Conservation (phyloP, 64 coral and sea anemone species). For the Anthopleura sola region DNA sequence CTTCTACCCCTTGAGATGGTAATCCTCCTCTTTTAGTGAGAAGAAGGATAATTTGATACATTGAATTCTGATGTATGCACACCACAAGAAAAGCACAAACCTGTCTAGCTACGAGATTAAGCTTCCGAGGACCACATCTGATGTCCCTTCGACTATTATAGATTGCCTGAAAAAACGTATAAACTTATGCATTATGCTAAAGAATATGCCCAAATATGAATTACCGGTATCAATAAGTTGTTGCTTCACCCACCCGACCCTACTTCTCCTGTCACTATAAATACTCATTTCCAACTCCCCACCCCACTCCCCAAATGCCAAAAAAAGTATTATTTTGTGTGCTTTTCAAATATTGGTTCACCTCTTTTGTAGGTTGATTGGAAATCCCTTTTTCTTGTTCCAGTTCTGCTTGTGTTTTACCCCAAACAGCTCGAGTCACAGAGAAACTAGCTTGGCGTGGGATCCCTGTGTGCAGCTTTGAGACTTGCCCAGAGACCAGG, state of each 20-base stretch:
- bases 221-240: too few relatives aligned
- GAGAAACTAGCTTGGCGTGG: constrained; percentile 54
- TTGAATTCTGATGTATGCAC: not conserved
- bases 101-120: constrained; percentile 87
- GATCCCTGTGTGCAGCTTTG: constrained; percentile 49
- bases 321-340: not conserved
- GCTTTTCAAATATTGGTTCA: not conserved
- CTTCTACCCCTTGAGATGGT: too few relatives aligned
- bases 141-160: constrained; percentile 51
- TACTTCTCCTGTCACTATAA: too few relatives aligned
- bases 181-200: not conserved
- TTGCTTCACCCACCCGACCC: too few relatives aligned
- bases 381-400: constrained; percentile 78
- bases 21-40: too few relatives aligned
- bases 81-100: not conserved
- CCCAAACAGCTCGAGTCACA: constrained; percentile 81
- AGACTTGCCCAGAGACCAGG: constrained; percentile 9
- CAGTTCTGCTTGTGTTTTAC: constrained; percentile 66
- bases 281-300: too few relatives aligned
- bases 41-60: too few relatives aligned
- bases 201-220: too few relatives aligned
- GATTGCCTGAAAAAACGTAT: constrained; percentile 41
- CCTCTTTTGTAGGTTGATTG: constrained; percentile 55
- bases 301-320: not conserved
- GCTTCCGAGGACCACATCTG: constrained; percentile 68